Evolutionary conservation across 2,797 vertebrate genomes (phyloP).

Genomic region (Ctenosaura bakeri): DNA sequence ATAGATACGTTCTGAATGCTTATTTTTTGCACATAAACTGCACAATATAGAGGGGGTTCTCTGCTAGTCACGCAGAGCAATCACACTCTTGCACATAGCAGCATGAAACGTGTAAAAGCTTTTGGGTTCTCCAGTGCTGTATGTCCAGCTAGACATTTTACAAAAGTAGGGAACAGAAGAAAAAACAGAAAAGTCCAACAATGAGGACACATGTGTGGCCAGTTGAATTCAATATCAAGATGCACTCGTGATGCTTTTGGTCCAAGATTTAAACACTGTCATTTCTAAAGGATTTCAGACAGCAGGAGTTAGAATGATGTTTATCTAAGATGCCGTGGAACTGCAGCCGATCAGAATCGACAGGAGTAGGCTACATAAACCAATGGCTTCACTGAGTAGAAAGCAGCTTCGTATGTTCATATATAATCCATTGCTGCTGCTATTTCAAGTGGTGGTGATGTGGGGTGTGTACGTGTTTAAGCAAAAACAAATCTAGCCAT

Average conservation of each 20-base stretch:
- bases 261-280: not conserved
- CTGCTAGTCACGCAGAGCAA: not conserved
- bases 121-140: not conserved
- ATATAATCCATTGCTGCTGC: not conserved
- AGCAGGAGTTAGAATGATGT: not conserved
- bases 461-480: not conserved
- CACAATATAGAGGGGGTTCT: not conserved
- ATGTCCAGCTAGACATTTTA: too few species aligned
- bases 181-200: not conserved
- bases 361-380: not conserved
- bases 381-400: not conserved
- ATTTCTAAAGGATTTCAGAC: not conserved
- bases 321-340: not conserved
- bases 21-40: not conserved
- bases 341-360: too few species aligned
- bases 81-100: not conserved
- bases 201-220: too few species aligned
- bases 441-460: not conserved
- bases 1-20: not conserved
- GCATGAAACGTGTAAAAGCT: not conserved
- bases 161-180: too few species aligned
- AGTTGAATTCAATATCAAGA: not conserved
- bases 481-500: not conserved
- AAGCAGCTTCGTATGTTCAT: not conserved
- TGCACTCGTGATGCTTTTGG: not conserved